Evolutionary conservation across 1,140 invertebrate species (phyloP), one percentile per base, ranked within the genome.

Genomic region (Wiebesia pumilae): DNA sequence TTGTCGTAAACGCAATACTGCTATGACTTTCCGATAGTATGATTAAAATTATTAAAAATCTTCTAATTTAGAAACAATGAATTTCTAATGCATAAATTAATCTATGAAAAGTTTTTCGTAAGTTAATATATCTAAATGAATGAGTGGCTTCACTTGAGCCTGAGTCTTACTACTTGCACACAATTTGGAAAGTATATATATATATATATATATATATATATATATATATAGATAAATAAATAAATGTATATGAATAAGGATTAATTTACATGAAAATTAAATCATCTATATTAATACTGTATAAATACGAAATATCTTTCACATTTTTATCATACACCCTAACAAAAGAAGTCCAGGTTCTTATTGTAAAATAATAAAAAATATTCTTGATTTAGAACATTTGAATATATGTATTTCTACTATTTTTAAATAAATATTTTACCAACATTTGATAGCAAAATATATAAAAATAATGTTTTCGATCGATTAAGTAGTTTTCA

Each of bases 131-230:
- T 78, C 1, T 33, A 78, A 51, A 54, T 54, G 21, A 30, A 78
- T 35, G 9, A 78, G 12, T 19, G 21, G 43, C 54, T 47, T 78
- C 54, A 16, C 77, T 78, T 10, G 27, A 78, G 30, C 43, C 47
- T 78, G 47, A 78, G 47, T 54, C 14, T 78, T 33, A 78, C 77
- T 78, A 78, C 77, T 78, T 77, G 33, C 6, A n/a, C n/a, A 3
- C 16, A 3, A 38, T 38, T 71, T 47, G 43, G 4, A 47, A 12
- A 47, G 43, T 47, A 12, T 12, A 12, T 47, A 12, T 47, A 47
- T 12, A 12, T 12, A 47, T 12, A 47, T 47, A 47, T 47, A 47
- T 47, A 47, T 47, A 47, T 47, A 47, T 47, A 47, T 47, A 47
- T 47, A 12, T 12, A 12, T 12, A 10, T 27, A 27, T 14, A 62